A percentile compares a stretch with the other conserved stretches of the same genome.
phyloP scores from a whole-genome alignment of 1,140 invertebrate species.

The Sminthurides bifidus region DNA sequence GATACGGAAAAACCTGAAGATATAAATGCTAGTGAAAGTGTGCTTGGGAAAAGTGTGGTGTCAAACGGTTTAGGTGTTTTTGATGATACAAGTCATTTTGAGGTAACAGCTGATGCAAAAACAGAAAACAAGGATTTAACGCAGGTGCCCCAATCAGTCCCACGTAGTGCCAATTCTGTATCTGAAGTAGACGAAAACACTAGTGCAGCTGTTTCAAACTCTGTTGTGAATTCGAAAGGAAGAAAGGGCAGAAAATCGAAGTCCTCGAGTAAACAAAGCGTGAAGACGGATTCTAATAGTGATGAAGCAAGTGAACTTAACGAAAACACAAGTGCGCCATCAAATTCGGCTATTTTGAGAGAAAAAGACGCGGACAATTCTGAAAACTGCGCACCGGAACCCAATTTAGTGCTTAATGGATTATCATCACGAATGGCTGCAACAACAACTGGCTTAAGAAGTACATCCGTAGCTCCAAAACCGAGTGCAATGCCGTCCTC shows the following conservation, averaged over 20 bases:
- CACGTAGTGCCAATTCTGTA: background rate
- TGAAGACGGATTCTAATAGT: background rate
- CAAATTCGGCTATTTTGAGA: background rate
- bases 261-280: background rate
- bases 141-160: background rate
- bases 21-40: background rate
- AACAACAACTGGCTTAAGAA: background rate
- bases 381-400: background rate
- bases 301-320: background rate
- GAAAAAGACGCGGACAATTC: constrained; percentile 1
- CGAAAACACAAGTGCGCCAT: background rate
- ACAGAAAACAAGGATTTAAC: background rate
- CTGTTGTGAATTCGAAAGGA: background rate
- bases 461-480: background rate
- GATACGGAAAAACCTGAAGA: too few species aligned
- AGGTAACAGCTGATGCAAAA: background rate
- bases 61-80: background rate
- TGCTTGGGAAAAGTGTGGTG: background rate
- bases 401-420: background rate
- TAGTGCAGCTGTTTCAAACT: background rate
- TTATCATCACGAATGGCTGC: background rate
- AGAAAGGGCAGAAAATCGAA: background rate
- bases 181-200: background rate
- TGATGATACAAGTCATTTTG: background rate
- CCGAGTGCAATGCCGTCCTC: background rate